Evolutionary conservation across 23 tunicate species (phyloP), one percentile per base, ranked within the genome.

Genomic region (Diplosoma virens): DNA sequence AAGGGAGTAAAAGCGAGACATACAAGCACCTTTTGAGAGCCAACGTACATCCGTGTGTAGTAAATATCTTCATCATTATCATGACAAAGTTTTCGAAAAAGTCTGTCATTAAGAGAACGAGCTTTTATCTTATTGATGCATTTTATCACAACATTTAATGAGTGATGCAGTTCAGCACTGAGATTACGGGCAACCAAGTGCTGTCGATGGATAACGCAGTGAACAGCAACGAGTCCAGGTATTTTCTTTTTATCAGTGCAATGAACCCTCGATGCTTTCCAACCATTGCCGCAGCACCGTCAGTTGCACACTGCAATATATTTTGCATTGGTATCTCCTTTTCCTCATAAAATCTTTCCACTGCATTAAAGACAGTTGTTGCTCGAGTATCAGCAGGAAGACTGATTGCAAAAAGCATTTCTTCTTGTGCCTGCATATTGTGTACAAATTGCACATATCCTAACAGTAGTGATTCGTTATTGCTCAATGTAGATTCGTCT

Each of bases 271-370:
- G 54, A 33, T 64, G 37, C 75, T 69, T 70, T 17, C 71, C 9
- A 73, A 71, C 81, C 67, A 73, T 80, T 31, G 85, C 67, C 48
- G 85, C 69, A 50, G 85, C 85, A 71, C 85, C 85, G 55, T 80
- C 85, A 7, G 81, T 80, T 81, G 79, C 85, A 33, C 85, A 71
- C 29, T 81, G 67, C 79, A 81, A 34, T 50, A 71, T 81, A 70
- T 81, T 81, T 34, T 70, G 33, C 78, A 71, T 30, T 48, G 85
- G 83, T 30, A 79, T 79, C 22, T 37, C 54, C 33, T 81, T 75
- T 52, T 81, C 78, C 0, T 69, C 78, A 35, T 41, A 81, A 56
- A 0, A 81, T 47, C 14, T 72, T 29, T 72, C 61, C 63, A 72
- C 78, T 72, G 78, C 61, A 72, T 50, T 52, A 71, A 81, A 81